phyloP scores from a whole-genome alignment of 2,797 vertebrate species.

The Mionectes olivaceus region DNA sequence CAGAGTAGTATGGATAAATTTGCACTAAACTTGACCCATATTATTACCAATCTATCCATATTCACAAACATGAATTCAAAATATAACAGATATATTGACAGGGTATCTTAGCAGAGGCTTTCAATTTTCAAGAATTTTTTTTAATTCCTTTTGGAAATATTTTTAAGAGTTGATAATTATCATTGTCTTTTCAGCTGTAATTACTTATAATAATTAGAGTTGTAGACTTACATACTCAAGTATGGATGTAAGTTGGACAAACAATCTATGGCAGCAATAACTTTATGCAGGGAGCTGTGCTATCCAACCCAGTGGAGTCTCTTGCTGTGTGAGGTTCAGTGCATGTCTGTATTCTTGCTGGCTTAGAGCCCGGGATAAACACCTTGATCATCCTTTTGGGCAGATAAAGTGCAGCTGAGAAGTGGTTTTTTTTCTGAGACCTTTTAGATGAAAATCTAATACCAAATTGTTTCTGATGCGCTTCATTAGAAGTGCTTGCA shows the following conservation, averaged over 20 bases:
- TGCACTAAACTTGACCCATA: neutral
- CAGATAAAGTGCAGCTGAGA: neutral
- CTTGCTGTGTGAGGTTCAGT: neutral
- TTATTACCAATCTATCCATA: neutral
- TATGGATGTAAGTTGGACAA: neutral
- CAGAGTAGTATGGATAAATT: neutral
- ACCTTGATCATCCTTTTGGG: neutral
- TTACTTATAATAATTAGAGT: neutral
- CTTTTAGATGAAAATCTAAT: slow-evolving; percentile 25
- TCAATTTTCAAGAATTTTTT: neutral
- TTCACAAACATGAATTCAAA: neutral
- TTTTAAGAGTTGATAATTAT: neutral
- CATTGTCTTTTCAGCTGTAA: neutral
- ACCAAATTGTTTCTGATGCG: neutral
- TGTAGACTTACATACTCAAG: neutral
- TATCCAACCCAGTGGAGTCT: neutral
- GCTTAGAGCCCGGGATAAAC: neutral
- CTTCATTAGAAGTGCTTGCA: slow-evolving; percentile 23
- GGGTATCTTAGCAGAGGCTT: neutral
- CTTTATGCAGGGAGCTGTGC: neutral
- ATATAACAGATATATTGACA: neutral
- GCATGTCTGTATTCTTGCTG: neutral
- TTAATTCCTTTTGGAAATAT: neutral
- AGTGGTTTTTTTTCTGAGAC: neutral
- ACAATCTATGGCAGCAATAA: neutral